Conservation (phyloP, 2,797 vertebrate species). For the Percopsis omiscomaycus region DNA sequence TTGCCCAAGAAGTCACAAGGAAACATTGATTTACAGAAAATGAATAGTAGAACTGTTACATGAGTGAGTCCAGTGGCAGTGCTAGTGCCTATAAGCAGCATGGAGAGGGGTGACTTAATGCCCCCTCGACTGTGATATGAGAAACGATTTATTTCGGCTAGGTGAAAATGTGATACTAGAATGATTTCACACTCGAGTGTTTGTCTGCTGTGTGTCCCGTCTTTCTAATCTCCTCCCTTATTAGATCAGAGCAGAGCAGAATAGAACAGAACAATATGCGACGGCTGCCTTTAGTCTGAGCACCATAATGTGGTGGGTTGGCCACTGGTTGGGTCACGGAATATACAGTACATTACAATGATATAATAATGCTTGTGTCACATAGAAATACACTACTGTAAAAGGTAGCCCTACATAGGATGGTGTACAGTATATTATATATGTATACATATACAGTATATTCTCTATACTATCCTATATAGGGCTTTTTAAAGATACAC, state of each 20-base stretch:
- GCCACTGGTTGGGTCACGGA: too few species aligned
- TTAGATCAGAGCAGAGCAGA: too few species aligned
- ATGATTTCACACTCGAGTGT: neutral
- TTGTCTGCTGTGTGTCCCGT: neutral
- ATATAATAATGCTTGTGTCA: too few species aligned
- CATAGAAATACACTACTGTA: too few species aligned
- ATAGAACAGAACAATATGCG: neutral
- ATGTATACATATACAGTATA: too few species aligned
- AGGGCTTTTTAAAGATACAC: too few species aligned
- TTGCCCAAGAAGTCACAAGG: slow-evolving; percentile 1
- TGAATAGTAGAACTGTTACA: neutral
- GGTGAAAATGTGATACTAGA: neutral
- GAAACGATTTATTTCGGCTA: neutral
- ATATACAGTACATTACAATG: neutral
- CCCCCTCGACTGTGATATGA: neutral
- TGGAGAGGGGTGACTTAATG: neutral
- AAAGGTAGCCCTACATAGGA: too few species aligned
- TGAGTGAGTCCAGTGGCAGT: slow-evolving; percentile 40
- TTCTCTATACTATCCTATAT: too few species aligned
- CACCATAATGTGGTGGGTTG: slow-evolving; percentile 25
- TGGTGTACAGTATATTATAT: too few species aligned
- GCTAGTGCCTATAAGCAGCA: slow-evolving; percentile 30
- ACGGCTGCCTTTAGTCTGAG: neutral
- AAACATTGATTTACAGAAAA: slow-evolving; percentile 7
- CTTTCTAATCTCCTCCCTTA: neutral